A percentile compares a stretch with the other conserved stretches of the same genome.
These are phyloP conservation scores for Mesaphorura yosii DNA, from an alignment of 1,140 invertebrate species.

Conservation along the genomic window DNA sequence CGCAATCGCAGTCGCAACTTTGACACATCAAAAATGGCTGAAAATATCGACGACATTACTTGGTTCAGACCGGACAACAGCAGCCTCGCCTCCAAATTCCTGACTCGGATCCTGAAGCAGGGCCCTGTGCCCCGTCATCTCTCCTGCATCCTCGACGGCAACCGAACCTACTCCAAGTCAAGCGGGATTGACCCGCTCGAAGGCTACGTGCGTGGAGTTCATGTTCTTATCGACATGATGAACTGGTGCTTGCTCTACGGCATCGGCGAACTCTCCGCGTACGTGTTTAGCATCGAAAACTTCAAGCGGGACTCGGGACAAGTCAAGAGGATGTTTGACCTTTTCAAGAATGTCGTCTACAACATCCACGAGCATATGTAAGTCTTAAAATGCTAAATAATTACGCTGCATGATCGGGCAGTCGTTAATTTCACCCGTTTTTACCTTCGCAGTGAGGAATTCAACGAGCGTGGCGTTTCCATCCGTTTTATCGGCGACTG, in stretches of 20 bases:
- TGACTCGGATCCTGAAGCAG: slow-evolving; percentile 34
- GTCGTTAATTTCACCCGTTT: too few relatives aligned
- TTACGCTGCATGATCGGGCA: too few relatives aligned
- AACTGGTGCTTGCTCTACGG: slow-evolving; percentile 52
- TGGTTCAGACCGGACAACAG: too few relatives aligned
- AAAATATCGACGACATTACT: too few relatives aligned
- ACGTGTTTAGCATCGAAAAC: slow-evolving; percentile 60
- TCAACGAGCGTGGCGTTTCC: slow-evolving; percentile 72
- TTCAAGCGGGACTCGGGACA: slow-evolving; percentile 52
- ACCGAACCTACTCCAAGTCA: slow-evolving; percentile 48
- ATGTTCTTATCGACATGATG: slow-evolving; percentile 47
- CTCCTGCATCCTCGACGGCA: slow-evolving; percentile 56
- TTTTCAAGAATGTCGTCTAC: slow-evolving; percentile 46
- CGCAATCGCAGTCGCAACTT: too few relatives aligned
- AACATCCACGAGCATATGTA: slow-evolving; percentile 45
- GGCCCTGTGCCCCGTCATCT: slow-evolving; percentile 47
- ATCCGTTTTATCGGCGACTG: slow-evolving; percentile 82
- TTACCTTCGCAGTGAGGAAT: slow-evolving; percentile 51
- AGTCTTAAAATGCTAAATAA: too few relatives aligned
- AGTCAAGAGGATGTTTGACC: slow-evolving; percentile 47
- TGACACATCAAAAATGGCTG: too few relatives aligned
- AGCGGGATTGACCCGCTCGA: slow-evolving; percentile 40
- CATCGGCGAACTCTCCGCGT: slow-evolving; percentile 54
- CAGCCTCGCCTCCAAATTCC: too few relatives aligned
- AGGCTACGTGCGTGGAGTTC: slow-evolving; percentile 44